A percentile compares a stretch with the other conserved stretches of the same genome.
Conservation (phyloP, 2,797 vertebrate genomes). For the Semotilus atromaculatus region DNA sequence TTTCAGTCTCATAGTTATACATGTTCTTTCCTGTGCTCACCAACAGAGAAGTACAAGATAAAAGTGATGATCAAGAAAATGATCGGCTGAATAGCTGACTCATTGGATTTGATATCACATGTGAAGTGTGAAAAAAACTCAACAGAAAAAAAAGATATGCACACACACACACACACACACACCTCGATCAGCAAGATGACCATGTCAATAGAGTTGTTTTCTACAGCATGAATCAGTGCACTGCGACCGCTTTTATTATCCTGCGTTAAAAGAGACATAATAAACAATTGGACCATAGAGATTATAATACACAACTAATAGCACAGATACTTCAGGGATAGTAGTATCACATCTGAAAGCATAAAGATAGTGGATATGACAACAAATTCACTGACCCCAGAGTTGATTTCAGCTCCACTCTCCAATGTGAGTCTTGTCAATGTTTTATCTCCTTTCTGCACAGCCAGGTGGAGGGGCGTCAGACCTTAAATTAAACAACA, state of each 20-base stretch:
- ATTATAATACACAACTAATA: background rate
- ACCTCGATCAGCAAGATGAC: slow-evolving; percentile 89
- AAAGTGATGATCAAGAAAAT: background rate
- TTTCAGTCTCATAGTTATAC: background rate
- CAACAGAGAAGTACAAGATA: background rate
- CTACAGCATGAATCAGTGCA: slow-evolving; percentile 89
- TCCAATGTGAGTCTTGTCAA: slow-evolving; percentile 78
- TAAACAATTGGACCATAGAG: slow-evolving; percentile 32
- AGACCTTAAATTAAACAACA: slow-evolving; percentile 75
- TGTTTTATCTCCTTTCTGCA: slow-evolving; percentile 76
- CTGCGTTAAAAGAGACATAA: slow-evolving; percentile 68
- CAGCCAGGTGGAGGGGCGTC: slow-evolving; percentile 86
- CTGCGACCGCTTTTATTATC: slow-evolving; percentile 91
- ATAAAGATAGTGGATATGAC: background rate
- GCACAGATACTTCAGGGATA: background rate
- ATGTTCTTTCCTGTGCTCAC: background rate
- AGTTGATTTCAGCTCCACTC: slow-evolving; percentile 84
- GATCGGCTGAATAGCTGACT: slow-evolving; percentile 51
- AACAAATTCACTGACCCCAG: slow-evolving; percentile 78
- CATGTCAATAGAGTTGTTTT: slow-evolving; percentile 84
- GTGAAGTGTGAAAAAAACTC: slow-evolving; percentile 25
- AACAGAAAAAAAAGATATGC: slow-evolving; percentile 28
- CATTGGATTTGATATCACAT: slow-evolving; percentile 43
- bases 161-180: slow-evolving; percentile 69
- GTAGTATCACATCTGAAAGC: background rate